Base-by-base conservation (phyloP, 2,888 invertebrate species). In the Leucophenga montana region DNA sequence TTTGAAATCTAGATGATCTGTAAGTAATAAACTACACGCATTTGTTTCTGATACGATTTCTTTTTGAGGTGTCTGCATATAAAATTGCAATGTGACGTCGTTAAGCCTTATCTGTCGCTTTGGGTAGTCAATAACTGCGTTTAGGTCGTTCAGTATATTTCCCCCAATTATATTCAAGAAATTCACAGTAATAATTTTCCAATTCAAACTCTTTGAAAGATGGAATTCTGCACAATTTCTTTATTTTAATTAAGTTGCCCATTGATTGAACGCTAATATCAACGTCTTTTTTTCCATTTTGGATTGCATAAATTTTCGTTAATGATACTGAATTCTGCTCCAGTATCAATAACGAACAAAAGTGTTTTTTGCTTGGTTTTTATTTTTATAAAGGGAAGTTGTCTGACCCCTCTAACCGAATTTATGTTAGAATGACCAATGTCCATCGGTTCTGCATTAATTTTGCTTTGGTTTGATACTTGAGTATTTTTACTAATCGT, bases 261-360 rank as follows among this genome's bases (percentile, higher is more conserved):
- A 53, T 4, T 53, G 9, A 1, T n/a, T 16, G 6, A 20, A 53
- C 53, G 3, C 4, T 8, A n/a, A 53, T n/a, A 9, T 53, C 20
- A 16, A 53, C 53, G 13, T 53, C 59, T 65, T 66, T 13, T 13
- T 70, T 50, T 75, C 61, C 68, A 69, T 61, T 72, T 71, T 13
- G 71, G 72, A 61, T 68, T 33, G n/a, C 72, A 71, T 1, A 75
- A 6, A 1, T 73, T 68, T 65, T 69, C 39, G 64, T 65, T 75
- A 20, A 70, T 74, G 14, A 72, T 62, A 66, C 70, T 72, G 57
- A 74, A 72, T 39, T 75, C 72, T 14, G 74, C 72, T 70, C 70
- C 74, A 61, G 72, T 75, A 65, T 74, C 71, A 31, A 75, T 70
- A 27, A 75, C 74, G 56, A 72, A 72, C 14, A 65, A 44, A 20